A percentile compares a stretch with the other conserved stretches of the same genome.
These are phyloP conservation scores for Tenualosa thibaudeaui DNA, from an alignment of 2,797 vertebrate genomes.

Conservation along the genomic window DNA sequence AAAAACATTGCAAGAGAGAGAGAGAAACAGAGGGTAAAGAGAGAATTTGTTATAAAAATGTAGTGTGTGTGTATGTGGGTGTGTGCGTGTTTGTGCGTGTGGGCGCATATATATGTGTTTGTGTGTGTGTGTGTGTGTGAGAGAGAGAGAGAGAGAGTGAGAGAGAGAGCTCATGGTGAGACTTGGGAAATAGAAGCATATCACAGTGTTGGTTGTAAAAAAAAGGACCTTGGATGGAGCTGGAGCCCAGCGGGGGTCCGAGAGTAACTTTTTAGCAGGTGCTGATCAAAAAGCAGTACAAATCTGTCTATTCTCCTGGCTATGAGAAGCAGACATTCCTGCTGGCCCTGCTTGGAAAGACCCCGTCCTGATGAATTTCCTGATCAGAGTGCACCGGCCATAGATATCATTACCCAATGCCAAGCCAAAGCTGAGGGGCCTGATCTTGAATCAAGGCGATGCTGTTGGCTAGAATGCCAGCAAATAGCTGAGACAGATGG, in stretches of 20 bases:
- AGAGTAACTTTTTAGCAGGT: slow-evolving; percentile 57
- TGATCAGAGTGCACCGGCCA: slow-evolving; percentile 54
- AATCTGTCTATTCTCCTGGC: slow-evolving; percentile 58
- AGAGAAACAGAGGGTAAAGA: neutral
- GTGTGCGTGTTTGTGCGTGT: neutral
- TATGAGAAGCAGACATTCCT: slow-evolving; percentile 62
- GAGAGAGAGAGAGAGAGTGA: neutral
- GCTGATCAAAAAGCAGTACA: slow-evolving; percentile 52
- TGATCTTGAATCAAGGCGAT: slow-evolving; percentile 61
- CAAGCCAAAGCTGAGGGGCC: slow-evolving; percentile 53
- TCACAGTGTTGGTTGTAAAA: slow-evolving; percentile 29
- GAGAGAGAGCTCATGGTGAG: neutral
- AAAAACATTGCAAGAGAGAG: neutral
- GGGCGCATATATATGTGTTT: neutral
- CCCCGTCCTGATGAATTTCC: slow-evolving; percentile 70
- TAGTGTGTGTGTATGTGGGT: neutral
- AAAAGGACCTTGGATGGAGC: slow-evolving; percentile 16
- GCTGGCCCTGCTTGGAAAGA: slow-evolving; percentile 64
- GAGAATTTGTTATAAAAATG: neutral
- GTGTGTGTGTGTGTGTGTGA: neutral
- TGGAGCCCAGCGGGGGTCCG: slow-evolving; percentile 35
- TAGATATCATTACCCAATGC: slow-evolving; percentile 64
- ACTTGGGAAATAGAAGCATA: slow-evolving; percentile 36
- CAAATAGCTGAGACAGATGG: slow-evolving; percentile 64
- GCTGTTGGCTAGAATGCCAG: slow-evolving; percentile 61